Evolutionary conservation across 2,888 invertebrate genomes (phyloP).

Genomic region (Cremastinae sp.): DNA sequence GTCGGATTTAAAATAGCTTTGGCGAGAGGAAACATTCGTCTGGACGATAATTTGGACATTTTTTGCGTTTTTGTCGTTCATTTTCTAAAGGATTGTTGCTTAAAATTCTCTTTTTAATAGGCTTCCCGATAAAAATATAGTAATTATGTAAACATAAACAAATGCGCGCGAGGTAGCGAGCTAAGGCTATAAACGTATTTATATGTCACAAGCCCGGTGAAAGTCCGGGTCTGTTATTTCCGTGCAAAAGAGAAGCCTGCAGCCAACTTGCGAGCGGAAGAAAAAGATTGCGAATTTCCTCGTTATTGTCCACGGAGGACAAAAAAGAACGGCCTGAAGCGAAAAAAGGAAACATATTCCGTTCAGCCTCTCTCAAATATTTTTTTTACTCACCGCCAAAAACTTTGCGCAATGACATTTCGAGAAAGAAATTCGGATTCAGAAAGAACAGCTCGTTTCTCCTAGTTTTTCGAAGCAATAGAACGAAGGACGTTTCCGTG

Average conservation of each 20-base stretch:
- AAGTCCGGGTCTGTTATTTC: slow-evolving; percentile 59
- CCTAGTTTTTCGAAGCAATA: slow-evolving; percentile 68
- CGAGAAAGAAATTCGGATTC: slow-evolving; percentile 65
- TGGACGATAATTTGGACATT: background rate
- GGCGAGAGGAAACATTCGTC: slow-evolving; percentile 30
- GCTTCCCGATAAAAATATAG: too few relatives aligned
- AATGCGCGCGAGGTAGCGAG: too few relatives aligned
- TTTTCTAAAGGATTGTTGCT: background rate
- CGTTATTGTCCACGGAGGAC: slow-evolving; percentile 12
- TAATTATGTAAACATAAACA: background rate
- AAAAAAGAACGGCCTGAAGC: background rate
- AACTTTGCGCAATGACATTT: slow-evolving; percentile 67
- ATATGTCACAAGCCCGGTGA: slow-evolving; percentile 50
- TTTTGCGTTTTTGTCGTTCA: slow-evolving; percentile 20
- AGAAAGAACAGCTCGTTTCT: slow-evolving; percentile 67
- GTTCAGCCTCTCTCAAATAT: background rate
- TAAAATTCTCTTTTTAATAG: too few relatives aligned
- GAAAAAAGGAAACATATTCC: background rate
- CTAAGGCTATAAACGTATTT: slow-evolving; percentile 26
- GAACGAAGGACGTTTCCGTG: slow-evolving; percentile 63
- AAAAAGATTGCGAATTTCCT: slow-evolving; percentile 44
- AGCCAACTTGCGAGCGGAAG: slow-evolving; percentile 44
- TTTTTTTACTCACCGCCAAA: slow-evolving; percentile 68
- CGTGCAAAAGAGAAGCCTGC: slow-evolving; percentile 43
- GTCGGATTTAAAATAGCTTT: slow-evolving; percentile 33